phyloP scores from a whole-genome alignment of 92 coral and sea anemone genomes.

The Anthopleura xanthogrammica region DNA sequence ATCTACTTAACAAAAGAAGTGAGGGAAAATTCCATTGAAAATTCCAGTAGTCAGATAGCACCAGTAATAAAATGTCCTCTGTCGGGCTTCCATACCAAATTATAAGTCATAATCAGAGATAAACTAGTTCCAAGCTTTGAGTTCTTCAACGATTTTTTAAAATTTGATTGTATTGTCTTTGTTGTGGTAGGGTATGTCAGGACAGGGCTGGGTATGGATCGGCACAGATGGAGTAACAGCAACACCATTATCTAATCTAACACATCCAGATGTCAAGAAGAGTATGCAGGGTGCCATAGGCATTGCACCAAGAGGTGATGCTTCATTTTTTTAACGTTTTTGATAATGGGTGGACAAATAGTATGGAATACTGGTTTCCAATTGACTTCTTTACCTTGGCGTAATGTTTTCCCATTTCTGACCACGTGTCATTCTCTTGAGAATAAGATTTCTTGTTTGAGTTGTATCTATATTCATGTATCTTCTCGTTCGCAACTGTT shows the following conservation, averaged over 20 bases:
- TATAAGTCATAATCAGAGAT: too few relatives aligned
- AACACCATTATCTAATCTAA: slow-evolving; percentile 63
- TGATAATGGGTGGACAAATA: background rate
- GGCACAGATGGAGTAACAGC: slow-evolving; percentile 88
- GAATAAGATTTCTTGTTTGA: too few relatives aligned
- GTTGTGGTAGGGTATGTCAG: slow-evolving; percentile 87
- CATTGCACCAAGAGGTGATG: slow-evolving; percentile 69
- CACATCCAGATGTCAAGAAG: slow-evolving; percentile 54
- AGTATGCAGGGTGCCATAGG: slow-evolving; percentile 94
- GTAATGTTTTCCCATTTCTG: too few relatives aligned
- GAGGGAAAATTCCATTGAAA: too few relatives aligned
- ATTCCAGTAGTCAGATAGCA: too few relatives aligned
- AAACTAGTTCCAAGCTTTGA: background rate
- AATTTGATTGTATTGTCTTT: background rate
- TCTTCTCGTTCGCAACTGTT: too few relatives aligned
- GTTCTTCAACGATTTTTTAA: background rate
- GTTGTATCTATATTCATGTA: too few relatives aligned
- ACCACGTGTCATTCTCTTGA: too few relatives aligned
- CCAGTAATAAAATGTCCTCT: too few relatives aligned
- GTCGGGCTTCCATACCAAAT: too few relatives aligned
- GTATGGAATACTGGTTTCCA: too few relatives aligned
- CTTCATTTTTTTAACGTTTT: background rate
- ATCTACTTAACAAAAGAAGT: background rate
- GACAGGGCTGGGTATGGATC: slow-evolving; percentile 99
- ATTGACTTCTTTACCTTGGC: too few relatives aligned